Percentiles rank a stretch among this genome's conserved stretches.
Conservation (phyloP, 2,888 invertebrate genomes). For the Hedychridium roseum region DNA sequence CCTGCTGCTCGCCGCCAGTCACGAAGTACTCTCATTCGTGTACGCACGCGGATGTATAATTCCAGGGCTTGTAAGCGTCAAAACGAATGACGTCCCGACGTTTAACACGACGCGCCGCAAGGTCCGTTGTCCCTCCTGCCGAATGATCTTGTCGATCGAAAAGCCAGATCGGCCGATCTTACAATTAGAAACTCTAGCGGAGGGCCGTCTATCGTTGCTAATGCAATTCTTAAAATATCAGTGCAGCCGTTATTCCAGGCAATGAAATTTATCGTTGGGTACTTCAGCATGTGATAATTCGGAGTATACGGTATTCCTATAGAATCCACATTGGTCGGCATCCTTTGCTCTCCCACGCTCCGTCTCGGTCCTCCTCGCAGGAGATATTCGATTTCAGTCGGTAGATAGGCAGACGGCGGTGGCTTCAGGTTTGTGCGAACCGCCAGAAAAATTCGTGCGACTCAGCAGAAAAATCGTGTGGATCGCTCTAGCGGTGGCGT, state of each 20-base stretch:
- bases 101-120: slow-evolving; percentile 46
- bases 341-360: neutral
- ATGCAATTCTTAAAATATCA: too few species aligned
- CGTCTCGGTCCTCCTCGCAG: neutral
- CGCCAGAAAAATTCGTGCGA: slow-evolving; percentile 23
- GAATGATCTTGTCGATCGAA: too few species aligned
- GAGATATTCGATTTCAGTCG: slow-evolving; percentile 43
- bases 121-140: too few species aligned
- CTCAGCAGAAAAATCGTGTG: slow-evolving; percentile 29
- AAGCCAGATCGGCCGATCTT: too few species aligned
- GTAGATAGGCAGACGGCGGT: slow-evolving; percentile 40
- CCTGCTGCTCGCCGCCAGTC: slow-evolving; percentile 13
- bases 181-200: too few species aligned
- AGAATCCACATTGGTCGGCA: neutral
- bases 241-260: too few species aligned
- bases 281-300: too few species aligned
- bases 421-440: slow-evolving; percentile 4
- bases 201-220: too few species aligned
- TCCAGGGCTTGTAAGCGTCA: slow-evolving; percentile 43
- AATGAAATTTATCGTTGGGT: too few species aligned
- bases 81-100: slow-evolving; percentile 44
- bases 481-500: slow-evolving; percentile 41
- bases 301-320: too few species aligned
- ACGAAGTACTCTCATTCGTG: slow-evolving; percentile 17
- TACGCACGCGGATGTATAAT: too few species aligned